phyloP scores from a whole-genome alignment of 2,888 invertebrate genomes.

The Ferdinandea cuprea region DNA sequence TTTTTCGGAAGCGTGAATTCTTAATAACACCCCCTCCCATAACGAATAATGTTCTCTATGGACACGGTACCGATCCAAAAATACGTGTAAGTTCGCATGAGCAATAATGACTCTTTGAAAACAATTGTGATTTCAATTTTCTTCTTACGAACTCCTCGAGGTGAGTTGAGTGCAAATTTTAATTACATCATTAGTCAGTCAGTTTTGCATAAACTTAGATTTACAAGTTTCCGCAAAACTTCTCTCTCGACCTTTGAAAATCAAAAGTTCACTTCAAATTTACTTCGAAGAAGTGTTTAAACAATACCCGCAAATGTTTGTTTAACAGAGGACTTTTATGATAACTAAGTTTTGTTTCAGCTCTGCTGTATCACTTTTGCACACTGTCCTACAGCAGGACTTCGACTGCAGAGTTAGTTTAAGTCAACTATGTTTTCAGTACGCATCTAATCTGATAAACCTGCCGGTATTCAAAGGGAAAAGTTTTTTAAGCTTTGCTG shows the following conservation, averaged over 20 bases:
- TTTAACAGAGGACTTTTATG: background rate
- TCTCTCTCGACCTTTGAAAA: background rate
- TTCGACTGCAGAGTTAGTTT: background rate
- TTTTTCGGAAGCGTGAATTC: too few relatives aligned
- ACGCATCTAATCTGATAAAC: constrained; percentile 14
- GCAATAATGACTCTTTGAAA: background rate
- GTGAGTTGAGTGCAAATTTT: constrained; percentile 2
- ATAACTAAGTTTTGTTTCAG: constrained; percentile 18
- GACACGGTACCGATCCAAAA: background rate
- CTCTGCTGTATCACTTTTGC: constrained; percentile 1
- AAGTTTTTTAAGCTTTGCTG: constrained; percentile 1
- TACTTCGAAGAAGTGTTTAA: constrained; percentile 10
- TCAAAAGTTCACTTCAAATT: constrained; percentile 2
- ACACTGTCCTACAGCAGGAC: background rate
- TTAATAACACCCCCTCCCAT: too few relatives aligned
- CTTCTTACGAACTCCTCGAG: background rate
- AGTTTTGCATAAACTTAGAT: constrained; percentile 4
- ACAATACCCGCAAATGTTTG: constrained; percentile 14
- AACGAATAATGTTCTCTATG: too few relatives aligned
- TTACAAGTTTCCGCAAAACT: background rate
- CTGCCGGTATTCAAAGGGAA: background rate
- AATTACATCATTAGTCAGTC: constrained; percentile 7
- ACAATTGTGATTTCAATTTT: background rate
- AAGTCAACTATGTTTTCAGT: constrained; percentile 1
- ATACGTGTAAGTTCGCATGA: background rate